These are phyloP conservation scores for Alosa alosa DNA, from an alignment of 2,113 vertebrate species.

Conservation along the genomic window DNA sequence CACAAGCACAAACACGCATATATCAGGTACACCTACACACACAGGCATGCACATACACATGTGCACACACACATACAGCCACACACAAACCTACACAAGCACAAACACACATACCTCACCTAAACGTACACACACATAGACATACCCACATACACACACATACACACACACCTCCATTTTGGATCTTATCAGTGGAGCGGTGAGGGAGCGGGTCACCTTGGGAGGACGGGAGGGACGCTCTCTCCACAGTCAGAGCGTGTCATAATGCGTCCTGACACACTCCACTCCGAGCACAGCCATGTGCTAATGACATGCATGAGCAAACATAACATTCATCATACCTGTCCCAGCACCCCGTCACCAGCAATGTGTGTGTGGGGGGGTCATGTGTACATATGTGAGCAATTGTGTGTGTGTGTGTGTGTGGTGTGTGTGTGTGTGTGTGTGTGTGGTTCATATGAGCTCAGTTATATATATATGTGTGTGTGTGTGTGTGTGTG, in stretches of 20 bases:
- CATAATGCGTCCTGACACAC: conserved; percentile 12
- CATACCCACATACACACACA: neutral
- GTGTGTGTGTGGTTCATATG: neutral
- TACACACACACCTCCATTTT: neutral
- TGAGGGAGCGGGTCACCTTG: conserved; percentile 12
- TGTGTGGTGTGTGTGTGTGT: neutral
- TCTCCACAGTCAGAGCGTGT: conserved; percentile 1
- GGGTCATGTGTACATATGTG: neutral
- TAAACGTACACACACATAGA: neutral
- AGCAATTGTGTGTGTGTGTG: neutral
- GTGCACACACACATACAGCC: neutral
- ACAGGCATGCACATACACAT: neutral
- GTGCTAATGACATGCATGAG: conserved; percentile 30
- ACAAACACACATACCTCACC: neutral
- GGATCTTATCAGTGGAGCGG: neutral
- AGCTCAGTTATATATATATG: no score
- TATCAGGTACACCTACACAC: neutral
- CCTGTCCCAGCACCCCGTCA: neutral
- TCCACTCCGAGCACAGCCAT: neutral
- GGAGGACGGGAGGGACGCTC: neutral
- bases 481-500: neutral
- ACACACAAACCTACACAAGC: neutral
- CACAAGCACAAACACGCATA: neutral
- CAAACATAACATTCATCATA: conserved; percentile 10
- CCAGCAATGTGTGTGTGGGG: neutral